phyloP scores from a whole-genome alignment of 2,797 vertebrate species.

The Brotula barbata region DNA sequence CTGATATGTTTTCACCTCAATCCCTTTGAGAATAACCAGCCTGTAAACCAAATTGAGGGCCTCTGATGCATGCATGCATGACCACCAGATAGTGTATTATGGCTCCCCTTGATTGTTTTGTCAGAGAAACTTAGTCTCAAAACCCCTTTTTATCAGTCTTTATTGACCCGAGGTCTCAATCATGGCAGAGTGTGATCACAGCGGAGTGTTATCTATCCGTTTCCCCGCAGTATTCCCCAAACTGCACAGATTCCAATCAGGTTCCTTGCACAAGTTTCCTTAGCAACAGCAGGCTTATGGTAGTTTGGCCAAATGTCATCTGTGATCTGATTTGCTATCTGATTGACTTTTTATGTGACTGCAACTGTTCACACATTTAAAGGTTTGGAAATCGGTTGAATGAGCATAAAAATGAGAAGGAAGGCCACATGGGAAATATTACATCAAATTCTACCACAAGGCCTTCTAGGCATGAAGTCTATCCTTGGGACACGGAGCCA shows the following conservation, averaged over 20 bases:
- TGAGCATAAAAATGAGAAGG: constrained; percentile 19
- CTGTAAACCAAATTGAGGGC: constrained; percentile 35
- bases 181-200: constrained; percentile 9
- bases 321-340: constrained; percentile 45
- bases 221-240: constrained; percentile 10
- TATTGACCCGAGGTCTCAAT: constrained; percentile 17
- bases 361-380: constrained; percentile 21
- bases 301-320: constrained; percentile 36
- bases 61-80: constrained; percentile 14
- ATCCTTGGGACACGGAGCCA: background rate
- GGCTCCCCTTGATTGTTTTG: constrained; percentile 40
- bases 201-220: background rate
- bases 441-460: constrained; percentile 45
- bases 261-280: constrained; percentile 10
- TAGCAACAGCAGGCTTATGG: background rate
- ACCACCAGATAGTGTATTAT: constrained; percentile 15
- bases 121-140: constrained; percentile 29
- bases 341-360: constrained; percentile 46
- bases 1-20: constrained; percentile 36
- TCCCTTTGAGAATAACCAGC: constrained; percentile 41
- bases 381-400: constrained; percentile 33
- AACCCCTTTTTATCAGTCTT: constrained; percentile 20
- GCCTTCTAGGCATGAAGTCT: background rate
- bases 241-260: constrained; percentile 10
- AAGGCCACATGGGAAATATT: constrained; percentile 44